A percentile compares a stretch with the other conserved stretches of the same genome.
Conservation (phyloP, 1,140 invertebrate genomes). For the Cotesia glomerata region DNA sequence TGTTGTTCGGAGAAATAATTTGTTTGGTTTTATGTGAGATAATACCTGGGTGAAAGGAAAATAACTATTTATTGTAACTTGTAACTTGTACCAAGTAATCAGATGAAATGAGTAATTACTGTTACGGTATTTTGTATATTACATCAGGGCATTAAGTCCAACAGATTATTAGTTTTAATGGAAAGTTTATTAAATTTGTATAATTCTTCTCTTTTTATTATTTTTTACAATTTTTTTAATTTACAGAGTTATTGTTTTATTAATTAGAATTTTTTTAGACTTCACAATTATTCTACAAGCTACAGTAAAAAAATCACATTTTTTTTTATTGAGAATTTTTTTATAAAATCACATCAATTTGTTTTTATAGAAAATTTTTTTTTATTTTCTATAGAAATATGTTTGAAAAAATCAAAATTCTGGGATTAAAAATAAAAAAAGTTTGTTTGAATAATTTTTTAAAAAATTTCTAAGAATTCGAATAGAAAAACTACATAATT, state of each 20-base stretch:
- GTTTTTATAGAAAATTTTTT: too few relatives aligned
- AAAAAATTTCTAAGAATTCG: too few relatives aligned
- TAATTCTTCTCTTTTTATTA: neutral
- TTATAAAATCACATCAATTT: too few relatives aligned
- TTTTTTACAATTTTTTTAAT: neutral
- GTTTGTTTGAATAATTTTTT: too few relatives aligned
- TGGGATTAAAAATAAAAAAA: too few relatives aligned
- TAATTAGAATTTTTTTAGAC: too few relatives aligned
- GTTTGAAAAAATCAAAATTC: too few relatives aligned
- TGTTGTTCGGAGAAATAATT: neutral
- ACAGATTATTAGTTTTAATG: neutral
- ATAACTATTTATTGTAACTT: slow-evolving; percentile 13
- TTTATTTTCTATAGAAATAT: too few relatives aligned
- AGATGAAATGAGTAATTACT: neutral
- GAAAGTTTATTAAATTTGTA: neutral
- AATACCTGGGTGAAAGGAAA: slow-evolving; percentile 8
- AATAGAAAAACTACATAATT: too few relatives aligned
- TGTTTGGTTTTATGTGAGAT: neutral
- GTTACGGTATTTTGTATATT: slow-evolving; percentile 21
- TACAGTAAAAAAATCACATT: neutral
- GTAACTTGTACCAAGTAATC: neutral
- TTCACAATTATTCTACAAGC: neutral
- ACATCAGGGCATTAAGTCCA: slow-evolving; percentile 9
- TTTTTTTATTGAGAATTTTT: too few relatives aligned
- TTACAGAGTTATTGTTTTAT: too few relatives aligned